A percentile compares a stretch with the other conserved stretches of the same genome.
Evolutionary conservation across 2,888 invertebrate genomes (phyloP).

Genomic region (Noctua janthe): DNA sequence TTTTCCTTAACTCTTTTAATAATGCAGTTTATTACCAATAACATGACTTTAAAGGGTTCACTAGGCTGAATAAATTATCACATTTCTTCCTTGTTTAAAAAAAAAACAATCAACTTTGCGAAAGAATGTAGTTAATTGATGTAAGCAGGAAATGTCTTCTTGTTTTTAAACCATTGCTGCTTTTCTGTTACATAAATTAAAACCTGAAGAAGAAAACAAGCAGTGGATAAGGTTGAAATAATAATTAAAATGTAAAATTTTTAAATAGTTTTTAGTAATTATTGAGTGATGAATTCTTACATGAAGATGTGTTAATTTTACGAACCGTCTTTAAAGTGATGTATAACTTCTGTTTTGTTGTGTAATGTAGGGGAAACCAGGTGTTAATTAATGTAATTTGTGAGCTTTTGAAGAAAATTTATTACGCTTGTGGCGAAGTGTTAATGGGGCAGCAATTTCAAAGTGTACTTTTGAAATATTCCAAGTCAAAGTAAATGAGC

Average conservation of each 20-base stretch:
- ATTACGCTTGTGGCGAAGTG: neutral
- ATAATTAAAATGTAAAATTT: constrained; percentile 42
- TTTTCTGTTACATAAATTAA: neutral
- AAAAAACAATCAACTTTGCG: constrained; percentile 46
- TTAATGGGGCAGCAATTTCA: constrained; percentile 2
- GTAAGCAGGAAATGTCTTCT: constrained; percentile 64
- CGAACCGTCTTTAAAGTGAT: constrained; percentile 4
- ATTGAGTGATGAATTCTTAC: constrained; percentile 27
- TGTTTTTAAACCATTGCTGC: constrained; percentile 32
- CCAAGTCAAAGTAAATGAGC: neutral
- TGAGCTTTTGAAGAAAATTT: neutral
- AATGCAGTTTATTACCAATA: constrained; percentile 56
- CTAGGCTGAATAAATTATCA: constrained; percentile 54
- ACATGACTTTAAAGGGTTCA: constrained; percentile 37
- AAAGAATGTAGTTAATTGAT: constrained; percentile 63
- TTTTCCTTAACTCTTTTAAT: constrained; percentile 40
- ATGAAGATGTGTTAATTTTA: constrained; percentile 53
- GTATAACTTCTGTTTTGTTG: neutral
- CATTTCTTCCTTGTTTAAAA: constrained; percentile 56
- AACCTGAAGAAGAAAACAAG: neutral
- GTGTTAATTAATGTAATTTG: constrained; percentile 35
- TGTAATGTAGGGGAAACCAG: constrained; percentile 7
- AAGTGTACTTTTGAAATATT: neutral
- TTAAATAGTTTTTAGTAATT: constrained; percentile 50
- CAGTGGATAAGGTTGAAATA: constrained; percentile 14